Evolutionary conservation across 1,140 invertebrate species (phyloP).

Genomic region (Brachionus asplanchnoidis): DNA sequence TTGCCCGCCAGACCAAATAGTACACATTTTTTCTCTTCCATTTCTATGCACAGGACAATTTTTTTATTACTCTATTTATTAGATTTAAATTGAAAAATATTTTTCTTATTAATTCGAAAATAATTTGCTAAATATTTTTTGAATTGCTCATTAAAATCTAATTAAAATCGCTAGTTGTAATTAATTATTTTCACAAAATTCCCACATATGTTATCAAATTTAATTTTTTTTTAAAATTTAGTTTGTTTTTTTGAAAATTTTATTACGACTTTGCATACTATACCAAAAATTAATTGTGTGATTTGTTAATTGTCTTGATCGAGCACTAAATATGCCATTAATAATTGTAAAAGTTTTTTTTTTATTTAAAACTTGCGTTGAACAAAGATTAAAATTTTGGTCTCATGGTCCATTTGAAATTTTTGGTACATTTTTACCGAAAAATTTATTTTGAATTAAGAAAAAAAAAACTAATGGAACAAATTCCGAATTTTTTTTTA

Average conservation of each 20-base stretch:
- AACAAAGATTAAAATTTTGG: neutral
- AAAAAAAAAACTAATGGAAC: neutral
- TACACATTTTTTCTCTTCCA: neutral
- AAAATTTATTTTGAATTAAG: neutral
- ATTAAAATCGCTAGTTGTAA: neutral
- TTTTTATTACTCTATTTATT: neutral
- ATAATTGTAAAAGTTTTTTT: neutral
- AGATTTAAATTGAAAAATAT: neutral
- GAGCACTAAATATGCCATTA: neutral
- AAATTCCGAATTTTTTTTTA: too few relatives aligned
- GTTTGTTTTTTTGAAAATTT: too few relatives aligned
- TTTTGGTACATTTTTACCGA: neutral
- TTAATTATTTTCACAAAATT: neutral
- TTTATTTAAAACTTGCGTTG: neutral
- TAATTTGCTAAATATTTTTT: neutral
- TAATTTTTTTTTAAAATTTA: too few relatives aligned
- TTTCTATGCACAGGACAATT: neutral
- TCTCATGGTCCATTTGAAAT: neutral
- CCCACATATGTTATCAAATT: neutral
- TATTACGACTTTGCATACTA: too few relatives aligned
- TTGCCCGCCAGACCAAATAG: neutral
- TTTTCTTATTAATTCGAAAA: neutral
- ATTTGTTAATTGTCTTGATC: neutral
- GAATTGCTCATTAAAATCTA: neutral
- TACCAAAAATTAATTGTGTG: neutral